These are phyloP conservation scores for Troides aeacus DNA, from an alignment of 2,888 invertebrate genomes.

Conservation along the genomic window DNA sequence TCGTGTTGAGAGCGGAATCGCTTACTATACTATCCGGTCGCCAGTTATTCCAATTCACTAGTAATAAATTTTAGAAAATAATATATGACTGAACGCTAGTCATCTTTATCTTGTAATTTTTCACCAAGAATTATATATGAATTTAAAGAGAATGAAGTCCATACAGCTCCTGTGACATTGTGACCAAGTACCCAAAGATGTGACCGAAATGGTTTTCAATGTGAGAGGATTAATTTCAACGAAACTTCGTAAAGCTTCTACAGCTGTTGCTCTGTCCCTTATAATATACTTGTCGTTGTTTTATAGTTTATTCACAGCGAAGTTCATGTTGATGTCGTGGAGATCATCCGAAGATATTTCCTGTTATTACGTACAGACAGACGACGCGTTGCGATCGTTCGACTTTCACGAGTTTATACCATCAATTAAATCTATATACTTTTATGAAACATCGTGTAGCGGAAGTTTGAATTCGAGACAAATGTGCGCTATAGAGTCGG, in stretches of 20 bases:
- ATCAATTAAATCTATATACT: constrained; percentile 79
- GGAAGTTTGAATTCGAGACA: constrained; percentile 77
- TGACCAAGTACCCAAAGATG: no score
- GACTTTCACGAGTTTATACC: constrained; percentile 41
- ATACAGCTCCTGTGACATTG: no score
- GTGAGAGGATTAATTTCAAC: neutral
- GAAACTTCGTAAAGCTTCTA: constrained; percentile 1
- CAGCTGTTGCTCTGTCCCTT: constrained; percentile 8
- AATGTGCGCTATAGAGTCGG: constrained; percentile 85
- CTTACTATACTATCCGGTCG: no score
- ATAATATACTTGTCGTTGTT: constrained; percentile 1
- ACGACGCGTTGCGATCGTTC: constrained; percentile 40
- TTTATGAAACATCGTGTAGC: constrained; percentile 83
- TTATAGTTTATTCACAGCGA: constrained; percentile 19
- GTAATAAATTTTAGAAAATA: no score
- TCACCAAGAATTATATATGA: no score
- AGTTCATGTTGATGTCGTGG: constrained; percentile 31
- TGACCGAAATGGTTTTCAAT: no score
- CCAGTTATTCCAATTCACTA: no score
- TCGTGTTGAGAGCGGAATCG: no score
- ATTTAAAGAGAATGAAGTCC: no score
- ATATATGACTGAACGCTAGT: no score
- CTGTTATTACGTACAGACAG: constrained; percentile 34
- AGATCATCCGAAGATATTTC: constrained; percentile 35
- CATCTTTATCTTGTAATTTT: no score